A percentile compares a stretch with the other conserved stretches of the same genome.
Evolutionary conservation across 2,888 invertebrate species (phyloP).

Genomic region (Volucella bombylans): DNA sequence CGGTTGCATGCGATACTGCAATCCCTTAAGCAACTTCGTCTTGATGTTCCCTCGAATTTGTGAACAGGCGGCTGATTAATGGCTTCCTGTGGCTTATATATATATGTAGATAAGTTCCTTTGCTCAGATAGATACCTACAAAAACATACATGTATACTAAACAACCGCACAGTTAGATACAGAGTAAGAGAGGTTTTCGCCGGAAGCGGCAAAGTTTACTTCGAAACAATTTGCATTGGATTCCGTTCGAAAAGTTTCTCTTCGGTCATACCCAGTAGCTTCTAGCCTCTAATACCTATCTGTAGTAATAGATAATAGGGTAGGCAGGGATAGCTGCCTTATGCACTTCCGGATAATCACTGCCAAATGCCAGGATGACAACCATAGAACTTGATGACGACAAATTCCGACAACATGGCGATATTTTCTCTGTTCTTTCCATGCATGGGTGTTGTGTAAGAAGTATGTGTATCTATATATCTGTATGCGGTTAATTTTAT

Average conservation of each 20-base stretch:
- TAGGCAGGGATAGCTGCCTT: slow-evolving; percentile 49
- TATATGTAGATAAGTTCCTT: slow-evolving; percentile 11
- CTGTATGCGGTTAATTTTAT: slow-evolving; percentile 66
- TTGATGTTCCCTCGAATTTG: slow-evolving; percentile 69
- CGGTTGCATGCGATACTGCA: slow-evolving; percentile 73
- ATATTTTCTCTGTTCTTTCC: slow-evolving; percentile 35
- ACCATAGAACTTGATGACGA: slow-evolving; percentile 43
- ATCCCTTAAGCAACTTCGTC: slow-evolving; percentile 66
- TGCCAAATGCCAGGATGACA: slow-evolving; percentile 68
- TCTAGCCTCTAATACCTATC: too few species aligned
- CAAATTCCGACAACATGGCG: slow-evolving; percentile 52
- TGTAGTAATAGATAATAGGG: slow-evolving; percentile 59
- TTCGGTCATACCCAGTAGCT: too few species aligned
- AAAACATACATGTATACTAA: background rate
- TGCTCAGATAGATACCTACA: slow-evolving; percentile 21
- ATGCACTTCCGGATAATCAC: slow-evolving; percentile 72
- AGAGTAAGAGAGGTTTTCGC: background rate
- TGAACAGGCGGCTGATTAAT: slow-evolving; percentile 73
- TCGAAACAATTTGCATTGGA: slow-evolving; percentile 72
- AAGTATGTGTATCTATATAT: slow-evolving; percentile 1
- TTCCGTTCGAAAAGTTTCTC: slow-evolving; percentile 59
- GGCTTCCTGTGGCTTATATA: slow-evolving; percentile 69
- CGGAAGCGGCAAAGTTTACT: slow-evolving; percentile 69
- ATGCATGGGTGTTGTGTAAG: too few species aligned
- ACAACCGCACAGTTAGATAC: slow-evolving; percentile 4